Evolutionary conservation across 2,113 vertebrate genomes (phyloP), one percentile per base, ranked within the genome.

Genomic region (Tilapia sparmanii): DNA sequence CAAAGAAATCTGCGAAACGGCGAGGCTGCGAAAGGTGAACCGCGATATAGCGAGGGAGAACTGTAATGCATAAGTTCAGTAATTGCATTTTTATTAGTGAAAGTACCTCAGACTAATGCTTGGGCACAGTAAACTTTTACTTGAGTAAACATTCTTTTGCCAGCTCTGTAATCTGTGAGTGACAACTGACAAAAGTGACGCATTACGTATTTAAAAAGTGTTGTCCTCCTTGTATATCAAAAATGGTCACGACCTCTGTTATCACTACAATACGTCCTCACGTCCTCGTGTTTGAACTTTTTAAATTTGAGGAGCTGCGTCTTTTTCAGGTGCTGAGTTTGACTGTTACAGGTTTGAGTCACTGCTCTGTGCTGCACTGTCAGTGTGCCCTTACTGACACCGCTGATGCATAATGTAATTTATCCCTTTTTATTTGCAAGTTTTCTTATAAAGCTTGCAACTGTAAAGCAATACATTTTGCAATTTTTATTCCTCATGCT

Each of bases 91-190:
- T 61, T 61, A 31, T 61, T 61, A 8, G 31, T 31, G 8, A 29
- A 29, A 16, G 19, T 22, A 40, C 0, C 0, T 40, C 33, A 66
- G 33, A 10, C 2, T 3, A 18, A 63, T 10, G 0, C 31, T 22
- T 68, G 19, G 33, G 63, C 0, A 0, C 33, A 68, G 66, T 24
- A 4, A 1, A 19, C 57, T 4, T 61, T 33, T 19, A 15, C 11
- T 40, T 24, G 11, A 68, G 35, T 40, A 24, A 71, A 42, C 0
- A 1, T 42, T 71, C 5, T 24, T 24, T 71, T 71, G 35, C n/a
- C 8, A 16, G 12, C 35, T 42, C 35, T 71, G n/a, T 24, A n/a
- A 38, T n/a, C 61, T 66, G 18, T 66, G 59, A 63, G 59, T 35
- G 59, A 63, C 59, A 18, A 35, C 18, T 5, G 10, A 38, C 61